Conservation (phyloP, 2,113 vertebrate genomes). For the Osmerus mordax region DNA sequence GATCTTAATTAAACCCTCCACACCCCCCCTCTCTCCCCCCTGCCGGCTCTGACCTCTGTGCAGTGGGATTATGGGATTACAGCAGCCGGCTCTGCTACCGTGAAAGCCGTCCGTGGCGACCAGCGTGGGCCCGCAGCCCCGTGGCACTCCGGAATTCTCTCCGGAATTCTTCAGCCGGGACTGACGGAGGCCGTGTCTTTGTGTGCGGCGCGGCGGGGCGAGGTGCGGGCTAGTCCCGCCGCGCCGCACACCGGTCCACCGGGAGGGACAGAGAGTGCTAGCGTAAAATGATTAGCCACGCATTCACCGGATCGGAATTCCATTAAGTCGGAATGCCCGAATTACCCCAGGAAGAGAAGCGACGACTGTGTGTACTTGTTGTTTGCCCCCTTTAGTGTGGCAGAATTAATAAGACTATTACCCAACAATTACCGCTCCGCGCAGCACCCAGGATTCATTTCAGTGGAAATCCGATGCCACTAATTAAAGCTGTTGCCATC, state of each 20-base stretch:
- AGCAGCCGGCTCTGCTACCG: constrained; percentile 87
- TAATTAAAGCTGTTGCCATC: constrained; percentile 72
- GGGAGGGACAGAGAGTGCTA: constrained; percentile 71
- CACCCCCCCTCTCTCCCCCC: constrained; percentile 68
- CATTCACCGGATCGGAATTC: constrained; percentile 85
- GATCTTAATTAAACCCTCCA: constrained; percentile 96
- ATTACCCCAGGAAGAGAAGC: constrained; percentile 76
- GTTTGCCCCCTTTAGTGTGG: constrained; percentile 83
- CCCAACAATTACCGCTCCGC: constrained; percentile 87
- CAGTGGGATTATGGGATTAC: constrained; percentile 98
- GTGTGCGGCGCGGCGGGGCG: constrained; percentile 80
- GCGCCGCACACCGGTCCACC: too few relatives aligned
- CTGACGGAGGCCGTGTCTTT: constrained; percentile 83
- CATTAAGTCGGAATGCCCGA: constrained; percentile 79
- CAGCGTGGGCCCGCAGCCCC: constrained; percentile 78
- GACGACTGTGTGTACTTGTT: constrained; percentile 72
- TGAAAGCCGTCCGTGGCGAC: constrained; percentile 89
- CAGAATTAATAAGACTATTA: constrained; percentile 96
- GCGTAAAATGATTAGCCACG: constrained; percentile 83
- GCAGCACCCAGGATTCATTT: constrained; percentile 72
- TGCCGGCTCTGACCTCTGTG: constrained; percentile 79
- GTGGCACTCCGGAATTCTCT: constrained; percentile 83
- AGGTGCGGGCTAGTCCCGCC: neutral
- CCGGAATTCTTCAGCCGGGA: constrained; percentile 82
- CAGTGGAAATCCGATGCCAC: constrained; percentile 69